phyloP scores from a whole-genome alignment of 2,113 vertebrate genomes.

The Dendropsophus ebraccatus region DNA sequence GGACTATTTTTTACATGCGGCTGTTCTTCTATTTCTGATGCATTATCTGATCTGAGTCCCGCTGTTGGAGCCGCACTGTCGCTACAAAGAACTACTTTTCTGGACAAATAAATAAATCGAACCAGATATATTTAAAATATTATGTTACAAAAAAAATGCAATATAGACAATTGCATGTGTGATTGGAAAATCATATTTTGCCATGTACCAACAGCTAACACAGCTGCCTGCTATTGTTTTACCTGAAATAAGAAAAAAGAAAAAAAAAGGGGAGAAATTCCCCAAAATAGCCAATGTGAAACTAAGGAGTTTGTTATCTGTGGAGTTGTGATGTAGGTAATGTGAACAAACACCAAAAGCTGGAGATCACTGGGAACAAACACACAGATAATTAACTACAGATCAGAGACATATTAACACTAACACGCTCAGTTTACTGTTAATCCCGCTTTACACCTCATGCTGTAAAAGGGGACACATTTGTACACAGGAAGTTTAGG shows the following conservation, averaged over 20 bases:
- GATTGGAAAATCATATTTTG: neutral
- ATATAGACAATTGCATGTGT: neutral
- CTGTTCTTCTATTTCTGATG: too few species aligned
- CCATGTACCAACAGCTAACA: neutral
- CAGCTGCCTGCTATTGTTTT: neutral
- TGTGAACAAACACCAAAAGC: neutral
- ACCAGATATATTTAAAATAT: neutral
- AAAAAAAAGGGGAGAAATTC: neutral
- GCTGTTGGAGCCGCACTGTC: too few species aligned
- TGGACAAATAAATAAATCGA: too few species aligned
- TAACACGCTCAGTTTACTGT: neutral
- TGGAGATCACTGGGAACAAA: constrained; percentile 19
- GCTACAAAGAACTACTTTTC: too few species aligned
- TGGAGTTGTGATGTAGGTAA: neutral
- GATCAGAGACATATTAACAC: constrained; percentile 47
- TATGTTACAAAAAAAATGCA: neutral
- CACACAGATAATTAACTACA: constrained; percentile 30
- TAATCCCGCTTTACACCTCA: constrained; percentile 21
- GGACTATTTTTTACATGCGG: too few species aligned
- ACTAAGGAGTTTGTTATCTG: neutral
- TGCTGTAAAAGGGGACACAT: constrained; percentile 12
- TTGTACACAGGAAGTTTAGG: constrained; percentile 34
- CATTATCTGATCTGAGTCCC: too few species aligned
- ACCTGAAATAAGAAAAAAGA: neutral
- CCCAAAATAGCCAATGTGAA: neutral